Evolutionary conservation across 2,113 vertebrate genomes (phyloP).

Genomic region (Fulmarus glacialis): DNA sequence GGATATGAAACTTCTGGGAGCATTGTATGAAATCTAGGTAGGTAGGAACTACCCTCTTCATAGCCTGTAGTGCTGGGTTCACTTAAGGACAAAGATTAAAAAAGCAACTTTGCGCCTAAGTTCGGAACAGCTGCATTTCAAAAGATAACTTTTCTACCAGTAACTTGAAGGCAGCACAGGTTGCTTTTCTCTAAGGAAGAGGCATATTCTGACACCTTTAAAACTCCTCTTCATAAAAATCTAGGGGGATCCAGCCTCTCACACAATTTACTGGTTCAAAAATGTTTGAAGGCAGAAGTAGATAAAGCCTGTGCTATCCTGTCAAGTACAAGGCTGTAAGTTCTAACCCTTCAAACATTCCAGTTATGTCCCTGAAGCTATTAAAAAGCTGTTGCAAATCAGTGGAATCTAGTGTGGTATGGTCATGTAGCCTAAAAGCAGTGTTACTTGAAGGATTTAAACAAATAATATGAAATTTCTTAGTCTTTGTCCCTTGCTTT

Average conservation of each 20-base stretch:
- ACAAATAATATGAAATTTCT: background rate
- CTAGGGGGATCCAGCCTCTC: background rate
- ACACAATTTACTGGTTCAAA: background rate
- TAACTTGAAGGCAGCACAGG: background rate
- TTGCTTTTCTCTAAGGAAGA: background rate
- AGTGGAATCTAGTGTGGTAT: background rate
- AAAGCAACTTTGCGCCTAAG: background rate
- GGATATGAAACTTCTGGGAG: background rate
- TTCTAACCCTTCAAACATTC: background rate
- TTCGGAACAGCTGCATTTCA: background rate
- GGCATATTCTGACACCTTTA: background rate
- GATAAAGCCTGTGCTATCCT: background rate
- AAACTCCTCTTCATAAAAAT: background rate
- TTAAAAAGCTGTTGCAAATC: background rate
- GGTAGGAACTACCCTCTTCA: background rate
- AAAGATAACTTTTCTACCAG: background rate
- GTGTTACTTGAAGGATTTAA: background rate
- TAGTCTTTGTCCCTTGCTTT: background rate
- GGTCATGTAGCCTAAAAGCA: background rate
- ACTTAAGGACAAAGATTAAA: too few species aligned
- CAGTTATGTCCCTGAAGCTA: too few species aligned
- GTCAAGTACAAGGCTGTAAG: slow-evolving; percentile 7
- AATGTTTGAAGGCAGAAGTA: background rate
- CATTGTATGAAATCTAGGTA: background rate
- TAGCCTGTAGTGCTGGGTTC: background rate